Base-by-base conservation (phyloP, 2,888 invertebrate species). In the Trichopria drosophilae region DNA sequence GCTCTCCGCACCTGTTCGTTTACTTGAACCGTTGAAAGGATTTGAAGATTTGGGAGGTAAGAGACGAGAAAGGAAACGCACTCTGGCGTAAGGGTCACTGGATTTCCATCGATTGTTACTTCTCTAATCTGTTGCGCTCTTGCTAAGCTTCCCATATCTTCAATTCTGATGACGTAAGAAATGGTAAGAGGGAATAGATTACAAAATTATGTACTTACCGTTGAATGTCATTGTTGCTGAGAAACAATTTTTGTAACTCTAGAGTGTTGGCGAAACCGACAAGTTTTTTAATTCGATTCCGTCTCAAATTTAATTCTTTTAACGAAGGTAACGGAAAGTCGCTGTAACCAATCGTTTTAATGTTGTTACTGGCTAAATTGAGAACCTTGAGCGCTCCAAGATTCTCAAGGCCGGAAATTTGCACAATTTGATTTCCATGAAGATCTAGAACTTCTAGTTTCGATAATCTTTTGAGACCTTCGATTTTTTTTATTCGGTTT, bases 331-430 rank as follows among this genome's bases (percentile, higher is more conserved):
- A 77, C 58, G 83, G 81, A 48, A 95, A 83, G 69, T 93, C 92
- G 51, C 85, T 82, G 53, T 81, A 81, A 35, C 87, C 87, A 45
- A 95, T 84, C 61, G 80, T 82, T 60, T 86, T 83, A 45, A 96
- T 86, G 72, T 89, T 88, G 78, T 96, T 96, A 18, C 94, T 94
- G 37, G 95, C 94, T 65, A 95, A 80, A 78, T 96, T 96, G 39
- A 96, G 80, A 10, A 95, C 93, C 77, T 94, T 90, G 41, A 96
- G 77, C 63, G 91, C 88, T 42, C 78, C 79, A 55, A 93, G 81
- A 64, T 78, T 81, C 24, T 81, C 79, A 58, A 93, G 77, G 37
- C 90, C 90, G 19, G 80, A 80, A 15, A 91, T 83, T 73, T 86
- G 85, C 23, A 80, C 78, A 60, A 96, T 89, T 77, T 91, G 87